Evolutionary conservation across 2,797 vertebrate genomes (phyloP), one percentile per base, ranked within the genome.

Genomic region (Gymnoscopelus braueri): DNA sequence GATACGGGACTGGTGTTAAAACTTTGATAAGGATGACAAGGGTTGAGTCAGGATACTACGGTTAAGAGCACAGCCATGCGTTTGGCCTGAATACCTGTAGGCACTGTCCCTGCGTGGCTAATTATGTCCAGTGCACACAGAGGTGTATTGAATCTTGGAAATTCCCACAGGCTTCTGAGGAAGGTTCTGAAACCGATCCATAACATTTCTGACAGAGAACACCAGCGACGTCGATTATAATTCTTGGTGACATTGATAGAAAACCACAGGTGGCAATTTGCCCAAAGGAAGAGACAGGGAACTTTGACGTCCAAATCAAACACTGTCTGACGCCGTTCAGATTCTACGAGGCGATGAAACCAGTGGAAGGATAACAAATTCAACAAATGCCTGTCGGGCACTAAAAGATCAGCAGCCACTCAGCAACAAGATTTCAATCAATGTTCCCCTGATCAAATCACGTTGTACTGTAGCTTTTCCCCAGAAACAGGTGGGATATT

Each of bases 1-100:
- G 50, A 84, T 78, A 58, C 61, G 26, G 19, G 68, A 53, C 62
- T 35, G 44, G 63, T 72, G 69, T 75, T 66, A 71, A 44, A 63
- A 61, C 47, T 70, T 72, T 73, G 71, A 84, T 74, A 55, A 53
- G 49, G 69, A 69, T 64, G 64, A 44, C 8, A 73, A 23, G 57
- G 23, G 50, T 35, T 60, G 55, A 73, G 56, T 75, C 60, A 71
- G 56, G 69, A 59, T 55, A 75, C 69, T 54, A 53, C 32, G 58
- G 19, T 54, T 35, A 23, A 61, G 67, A 57, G 68, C 65, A n/a
- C 66, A 39, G 57, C 55, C 52, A 12, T 51, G 67, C 32, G 13
- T 63, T 57, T 48, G 23, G 35, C 63, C 51, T 3, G 51, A 52
- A 32, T 26, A 55, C 63, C 72, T 67, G 65, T 63, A 26, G 60